These are phyloP conservation scores for Trogon melanurus DNA, from an alignment of 2,113 vertebrate species.

Conservation along the genomic window DNA sequence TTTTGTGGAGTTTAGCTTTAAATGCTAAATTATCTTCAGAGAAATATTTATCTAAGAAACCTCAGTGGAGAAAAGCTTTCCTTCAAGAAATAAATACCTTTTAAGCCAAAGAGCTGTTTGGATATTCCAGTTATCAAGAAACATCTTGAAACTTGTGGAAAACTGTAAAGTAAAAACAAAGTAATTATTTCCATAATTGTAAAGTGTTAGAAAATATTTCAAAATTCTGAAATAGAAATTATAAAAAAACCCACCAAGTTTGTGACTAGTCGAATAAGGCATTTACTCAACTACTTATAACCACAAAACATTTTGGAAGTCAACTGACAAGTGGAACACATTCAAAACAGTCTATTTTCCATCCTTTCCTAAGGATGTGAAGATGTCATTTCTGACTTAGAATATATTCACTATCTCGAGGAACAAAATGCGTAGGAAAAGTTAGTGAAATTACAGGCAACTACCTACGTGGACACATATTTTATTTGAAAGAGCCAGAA, in stretches of 20 bases:
- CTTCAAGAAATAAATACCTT: slow-evolving; percentile 80
- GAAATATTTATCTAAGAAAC: background rate
- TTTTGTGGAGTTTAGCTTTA: background rate
- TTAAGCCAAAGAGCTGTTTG: slow-evolving; percentile 98
- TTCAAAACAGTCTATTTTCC: background rate
- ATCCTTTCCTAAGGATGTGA: background rate
- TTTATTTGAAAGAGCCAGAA: background rate
- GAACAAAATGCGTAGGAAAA: background rate
- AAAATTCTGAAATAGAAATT: background rate
- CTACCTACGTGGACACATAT: background rate
- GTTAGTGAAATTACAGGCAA: background rate
- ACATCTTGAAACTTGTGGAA: slow-evolving; percentile 98
- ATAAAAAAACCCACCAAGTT: background rate
- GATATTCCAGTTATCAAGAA: slow-evolving; percentile 99
- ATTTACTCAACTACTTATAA: background rate
- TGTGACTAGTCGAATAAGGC: background rate
- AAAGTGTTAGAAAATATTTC: background rate
- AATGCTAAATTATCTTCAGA: background rate
- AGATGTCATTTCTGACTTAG: background rate
- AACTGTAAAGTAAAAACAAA: slow-evolving; percentile 79
- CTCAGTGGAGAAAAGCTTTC: background rate
- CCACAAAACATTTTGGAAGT: background rate
- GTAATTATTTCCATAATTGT: background rate
- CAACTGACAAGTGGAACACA: background rate
- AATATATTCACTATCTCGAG: background rate